These are phyloP conservation scores for Phrynosoma blainvillii DNA, from an alignment of 2,113 vertebrate species.

Conservation along the genomic window DNA sequence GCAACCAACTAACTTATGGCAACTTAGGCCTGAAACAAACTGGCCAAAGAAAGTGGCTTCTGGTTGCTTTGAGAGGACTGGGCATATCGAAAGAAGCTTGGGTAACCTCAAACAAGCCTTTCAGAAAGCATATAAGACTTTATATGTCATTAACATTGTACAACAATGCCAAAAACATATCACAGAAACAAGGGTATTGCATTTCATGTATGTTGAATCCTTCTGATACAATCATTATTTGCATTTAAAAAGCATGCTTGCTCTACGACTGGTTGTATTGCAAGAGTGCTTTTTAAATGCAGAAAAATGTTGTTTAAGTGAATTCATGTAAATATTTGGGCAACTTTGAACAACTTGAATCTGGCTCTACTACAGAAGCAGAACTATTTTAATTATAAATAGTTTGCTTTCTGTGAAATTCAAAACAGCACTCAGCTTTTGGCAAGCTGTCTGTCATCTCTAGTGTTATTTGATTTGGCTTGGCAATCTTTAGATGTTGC, in stretches of 20 bases:
- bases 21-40: too few relatives aligned
- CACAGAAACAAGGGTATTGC: neutral
- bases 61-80: too few relatives aligned
- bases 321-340: conserved; percentile 19
- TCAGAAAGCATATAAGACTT: too few relatives aligned
- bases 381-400: conserved; percentile 22
- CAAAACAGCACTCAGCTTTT: neutral
- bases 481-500: conserved; percentile 13
- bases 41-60: too few relatives aligned
- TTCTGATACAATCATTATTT: neutral
- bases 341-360: conserved; percentile 11
- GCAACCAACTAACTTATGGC: too few relatives aligned
- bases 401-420: conserved; percentile 7
- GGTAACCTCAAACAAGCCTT: too few relatives aligned
- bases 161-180: neutral
- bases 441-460: neutral
- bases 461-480: conserved; percentile 17
- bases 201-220: neutral
- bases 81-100: too few relatives aligned
- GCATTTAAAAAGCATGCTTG: neutral
- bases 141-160: neutral
- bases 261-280: neutral
- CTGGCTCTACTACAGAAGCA: neutral
- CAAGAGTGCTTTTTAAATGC: neutral
- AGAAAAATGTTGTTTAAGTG: neutral